Base-by-base conservation (phyloP, 2,888 invertebrate genomes). In the Troilus luridus region DNA sequence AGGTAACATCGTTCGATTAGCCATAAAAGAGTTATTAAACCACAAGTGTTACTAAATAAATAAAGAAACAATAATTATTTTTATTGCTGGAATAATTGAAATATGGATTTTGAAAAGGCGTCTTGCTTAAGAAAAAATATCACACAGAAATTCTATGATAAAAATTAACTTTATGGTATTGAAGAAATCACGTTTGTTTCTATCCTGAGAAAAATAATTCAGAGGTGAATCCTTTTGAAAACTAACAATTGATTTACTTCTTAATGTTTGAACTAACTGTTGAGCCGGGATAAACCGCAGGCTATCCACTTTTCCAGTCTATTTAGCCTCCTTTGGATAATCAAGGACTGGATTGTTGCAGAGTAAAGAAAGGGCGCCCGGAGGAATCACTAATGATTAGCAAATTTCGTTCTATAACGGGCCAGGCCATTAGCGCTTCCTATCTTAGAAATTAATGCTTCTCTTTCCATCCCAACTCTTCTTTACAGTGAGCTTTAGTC, bases 371-470 rank as follows among this genome's bases (percentile, higher is more conserved):
- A 77, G 72, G 72, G 17, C 10, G 24, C 17, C 72, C 41, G 72
- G 72, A 77, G 72, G 72, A 77, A 77, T 77, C 72, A 19, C 72
- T 77, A 77, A 77, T 77, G 72, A 77, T 77, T 77, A 77, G 72
- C 72, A 77, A 77, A 77, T 77, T 41, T 77, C 72, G 14, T 77
- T 41, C 72, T 41, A 77, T 77, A 77, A 77, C 41, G 72, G 17
- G 17, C 72, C 7, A 3, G 7, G 41, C 72, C 72, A 77, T 77
- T 77, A 77, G 72, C 41, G 72, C 72, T 77, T 77, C 72, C 27
- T 27, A 27, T 77, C 72, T 77, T 19, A 77, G 27, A 77, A 77
- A 77, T 77, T 77, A 77, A 77, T 77, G 24, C 27, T 77, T 0
- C 41, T 14, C 19, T 19, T 77, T 17, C 72, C 17, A 27, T 21